Evolutionary conservation across 2,797 vertebrate genomes (phyloP), one percentile per base, ranked within the genome.

Genomic region (Sebastes reedi): DNA sequence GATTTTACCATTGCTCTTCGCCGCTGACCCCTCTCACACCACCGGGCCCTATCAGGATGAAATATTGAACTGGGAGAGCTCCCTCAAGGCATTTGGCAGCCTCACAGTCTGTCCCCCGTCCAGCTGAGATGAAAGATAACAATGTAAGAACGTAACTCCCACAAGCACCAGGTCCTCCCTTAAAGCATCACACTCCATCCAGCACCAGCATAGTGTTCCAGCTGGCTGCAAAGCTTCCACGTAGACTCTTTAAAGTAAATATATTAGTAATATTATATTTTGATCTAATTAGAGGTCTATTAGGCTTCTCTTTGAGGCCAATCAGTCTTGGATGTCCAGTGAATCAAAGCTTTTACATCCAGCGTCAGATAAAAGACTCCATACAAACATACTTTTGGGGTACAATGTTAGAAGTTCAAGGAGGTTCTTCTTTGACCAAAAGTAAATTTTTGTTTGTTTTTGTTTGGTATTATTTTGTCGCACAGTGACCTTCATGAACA

Each of bases 21-120:
- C 77, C n/a, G 56, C 83, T 90, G 91, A 93, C 91, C 91, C 81
- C 78, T 85, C 79, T 89, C 83, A 87, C 90, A 82, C 76, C 88
- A 62, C 75, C 24, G 79, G 77, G 74, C 75, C 79, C 82, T 77
- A 82, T 94, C 89, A 88, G 73, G 84, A 88, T 91, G 86, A 94
- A 89, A 92, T 89, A 92, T 89, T 87, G 80, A 91, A 90, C 80
- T 76, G 69, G 64, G 67, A 75, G 77, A 77, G 72, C 72, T 89
- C 87, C 87, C 87, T 66, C 5, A 77, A 90, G 92, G 84, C 80
- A 39, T 84, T 64, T 70, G 77, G 77, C 81, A 75, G 86, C 77
- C 59, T 75, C 34, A 11, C 67, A 34, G 81, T 77, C 42, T 34
- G 59, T 74, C 64, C 73, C 55, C 42, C 2, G 10, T 83, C 83